Evolutionary conservation across 1,140 invertebrate species (phyloP), one percentile per base, ranked within the genome.

Genomic region (Sminthurides bifidus): DNA sequence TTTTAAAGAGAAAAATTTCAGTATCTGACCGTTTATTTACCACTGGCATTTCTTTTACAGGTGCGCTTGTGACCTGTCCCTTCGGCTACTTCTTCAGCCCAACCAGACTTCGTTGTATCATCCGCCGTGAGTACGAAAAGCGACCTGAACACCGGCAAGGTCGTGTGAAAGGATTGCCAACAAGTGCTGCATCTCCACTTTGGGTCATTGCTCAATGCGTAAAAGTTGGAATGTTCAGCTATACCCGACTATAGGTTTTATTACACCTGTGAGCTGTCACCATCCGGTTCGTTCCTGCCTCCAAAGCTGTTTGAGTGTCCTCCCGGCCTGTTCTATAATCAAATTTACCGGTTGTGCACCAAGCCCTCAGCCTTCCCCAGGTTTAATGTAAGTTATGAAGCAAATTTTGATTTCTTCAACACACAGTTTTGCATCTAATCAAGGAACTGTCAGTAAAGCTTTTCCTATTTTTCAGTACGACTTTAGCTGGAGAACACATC

Each of bases 181-280:
- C 59, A 15, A 52, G 31, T 17, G 26, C 50, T 38, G 61, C 53
- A 1, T 63, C 61, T 5, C 61, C 61, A 15, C 54, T 60, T 50
- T 63, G 57, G 29, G 40, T 54, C 23, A 12, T 54, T 8, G 33
- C 54, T 0, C 43, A 60, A n/a, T 63, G 61, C 24, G 14, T 37
- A 6, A 17, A 31, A 5, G 12, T 40, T 12, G 61, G 61, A 3
- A 43, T 26, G 6, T 56, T 43, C 19, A 24, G 50, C 2, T 63
- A 63, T 29, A n/a, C 61, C 61, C 12, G 61, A 63, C 23, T 63
- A 60, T 37, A 4, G 61, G 29, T 63, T 53, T 31, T 63, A 60
- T 46, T 51, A 33, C 24, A 40, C 35, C 17, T 63, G 61, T 33
- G 46, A 63, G 30, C n/a, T 26, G 3, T 15, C 27, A 19, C 19